Base-by-base conservation (phyloP, 2,888 invertebrate genomes). In the Tetragonisca angustula region DNA sequence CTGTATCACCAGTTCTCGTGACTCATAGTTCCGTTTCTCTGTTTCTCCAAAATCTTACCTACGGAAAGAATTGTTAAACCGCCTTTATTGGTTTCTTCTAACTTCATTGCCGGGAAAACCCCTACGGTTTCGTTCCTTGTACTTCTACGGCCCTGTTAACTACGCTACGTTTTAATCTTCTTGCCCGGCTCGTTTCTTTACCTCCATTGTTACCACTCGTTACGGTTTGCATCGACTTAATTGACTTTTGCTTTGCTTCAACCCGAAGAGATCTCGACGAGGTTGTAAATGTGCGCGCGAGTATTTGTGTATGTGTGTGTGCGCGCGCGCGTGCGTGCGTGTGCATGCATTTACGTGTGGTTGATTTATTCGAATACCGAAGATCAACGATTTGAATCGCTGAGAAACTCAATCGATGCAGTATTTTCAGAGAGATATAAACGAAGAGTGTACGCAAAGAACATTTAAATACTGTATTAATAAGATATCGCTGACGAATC, bases 161-260 rank as follows among this genome's bases (percentile, higher is more conserved):
- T 13, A 62, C 52, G 73, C 62, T 17, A 62, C 49, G n/a, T 69
- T 62, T 65, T 70, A 36, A 67, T 80, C 64, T 36, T 68, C 21
- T 61, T 67, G 50, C 27, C 67, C 11, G 62, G 75, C 62, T 65
- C 68, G 15, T 32, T 76, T 68, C 56, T 79, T 50, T 56, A 27
- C 50, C 43, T 36, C 62, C 76, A 43, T 71, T 36, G 80, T 67
- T 67, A 32, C 79, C 79, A 43, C 68, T 82, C 69, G 78, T 75
- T 67, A 76, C 77, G 59, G 75, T 83, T 83, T 76, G 49, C 71
- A 78, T 81, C 76, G 79, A 80, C 83, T 85, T 89, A 87, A 87
- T 84, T 83, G 83, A 85, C 81, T 68, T 83, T 81, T 71, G 70
- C 74, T 73, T 71, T 56, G 75, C 64, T 67, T 21, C 73, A 64